Base-by-base conservation (phyloP, 2,888 invertebrate genomes). In the Bhutanitis thaidina region DNA sequence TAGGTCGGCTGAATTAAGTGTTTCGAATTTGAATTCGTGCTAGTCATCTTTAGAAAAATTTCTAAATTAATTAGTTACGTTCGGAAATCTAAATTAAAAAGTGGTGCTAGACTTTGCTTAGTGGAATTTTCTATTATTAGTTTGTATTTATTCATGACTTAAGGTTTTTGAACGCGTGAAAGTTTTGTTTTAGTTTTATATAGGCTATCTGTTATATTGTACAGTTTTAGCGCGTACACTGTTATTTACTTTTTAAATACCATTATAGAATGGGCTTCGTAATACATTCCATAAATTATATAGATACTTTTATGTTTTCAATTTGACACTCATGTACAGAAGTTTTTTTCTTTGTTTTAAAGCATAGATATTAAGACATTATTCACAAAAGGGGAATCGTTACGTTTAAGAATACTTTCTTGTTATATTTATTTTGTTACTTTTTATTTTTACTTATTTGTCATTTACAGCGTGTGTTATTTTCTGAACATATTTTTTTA, bases 401-500 rank as follows among this genome's bases (percentile, higher is more conserved):
- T 89, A 89, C 89, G 89, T 89, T 89, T 89, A 89, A 81, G 84
- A 80, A 75, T 72, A 68, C 67, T 84, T 80, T 79, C 76, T 40
- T 83, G 81, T 86, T 87, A 76, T 80, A 79, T 81, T 82, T 80
- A 80, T 83, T 82, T 82, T 85, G 85, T 86, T 86, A 71, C 65
- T 72, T 77, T 75, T 68, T 72, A 69, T 74, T 80, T 73, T 68
- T 74, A 69, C 70, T 29, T 66, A 61, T 73, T 71, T 75, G 62
- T 73, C 65, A 69, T 70, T 69, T 61, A 72, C 55, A 66, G 63
- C 69, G 82, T 71, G 85, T 86, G 80, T 87, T 80, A 69, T 67
- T 69, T 65, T 65, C 27, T 51, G 30, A 40, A 35, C 9, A 50
- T 39, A 50, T 34, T 44, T 43, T 39, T 43, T 49, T 43, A 14